Evolutionary conservation across 2,113 vertebrate species (phyloP).

Genomic region (Peromyscus polionotus): DNA sequence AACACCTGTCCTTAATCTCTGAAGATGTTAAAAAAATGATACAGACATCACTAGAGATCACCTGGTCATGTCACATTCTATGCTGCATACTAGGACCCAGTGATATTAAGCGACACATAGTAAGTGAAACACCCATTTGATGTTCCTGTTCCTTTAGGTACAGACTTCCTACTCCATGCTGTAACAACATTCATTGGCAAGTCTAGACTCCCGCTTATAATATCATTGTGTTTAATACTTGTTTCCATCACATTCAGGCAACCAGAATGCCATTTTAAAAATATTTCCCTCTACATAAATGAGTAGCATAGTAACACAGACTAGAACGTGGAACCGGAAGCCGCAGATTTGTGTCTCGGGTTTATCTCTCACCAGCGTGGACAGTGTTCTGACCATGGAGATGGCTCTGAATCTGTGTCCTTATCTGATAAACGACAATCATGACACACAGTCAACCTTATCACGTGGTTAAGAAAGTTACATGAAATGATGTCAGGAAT

Average conservation of each 20-base stretch:
- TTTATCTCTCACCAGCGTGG: neutral
- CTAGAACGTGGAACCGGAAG: neutral
- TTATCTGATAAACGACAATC: neutral
- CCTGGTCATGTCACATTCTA: neutral
- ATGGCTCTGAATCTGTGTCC: conserved; percentile 3
- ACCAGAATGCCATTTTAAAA: conserved; percentile 11
- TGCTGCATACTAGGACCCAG: neutral
- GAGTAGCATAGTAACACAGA: neutral
- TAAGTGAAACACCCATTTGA: neutral
- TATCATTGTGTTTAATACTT: neutral
- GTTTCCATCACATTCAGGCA: neutral
- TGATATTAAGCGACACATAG: neutral
- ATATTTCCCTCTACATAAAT: neutral
- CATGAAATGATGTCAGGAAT: neutral
- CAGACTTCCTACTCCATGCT: neutral
- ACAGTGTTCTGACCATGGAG: neutral
- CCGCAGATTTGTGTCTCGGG: neutral
- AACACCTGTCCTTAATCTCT: neutral
- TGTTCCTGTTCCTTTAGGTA: neutral
- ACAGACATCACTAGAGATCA: neutral
- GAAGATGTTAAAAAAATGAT: neutral
- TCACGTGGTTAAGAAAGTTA: neutral
- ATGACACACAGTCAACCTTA: neutral
- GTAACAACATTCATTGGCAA: neutral
- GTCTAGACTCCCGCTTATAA: neutral